These are phyloP conservation scores for Mesocricetus auratus DNA, from an alignment of 2,113 vertebrate species.

Conservation along the genomic window DNA sequence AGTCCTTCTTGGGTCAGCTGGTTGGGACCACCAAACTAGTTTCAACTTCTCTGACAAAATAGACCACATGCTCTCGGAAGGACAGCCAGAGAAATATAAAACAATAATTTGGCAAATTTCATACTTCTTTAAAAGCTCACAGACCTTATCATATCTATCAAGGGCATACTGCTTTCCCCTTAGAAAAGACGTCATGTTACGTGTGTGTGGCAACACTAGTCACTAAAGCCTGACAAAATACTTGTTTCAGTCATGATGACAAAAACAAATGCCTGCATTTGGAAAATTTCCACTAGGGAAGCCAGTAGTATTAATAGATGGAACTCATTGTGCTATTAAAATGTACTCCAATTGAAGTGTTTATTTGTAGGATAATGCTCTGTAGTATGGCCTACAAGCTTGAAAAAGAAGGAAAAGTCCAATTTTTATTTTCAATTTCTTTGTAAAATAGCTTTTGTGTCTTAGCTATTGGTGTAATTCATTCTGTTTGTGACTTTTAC, in stretches of 20 bases:
- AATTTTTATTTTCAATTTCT: conserved; percentile 23
- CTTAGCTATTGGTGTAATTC: neutral
- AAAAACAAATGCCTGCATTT: conserved; percentile 2
- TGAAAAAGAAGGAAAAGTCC: neutral
- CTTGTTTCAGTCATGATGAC: conserved; percentile 1
- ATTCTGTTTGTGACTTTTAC: neutral
- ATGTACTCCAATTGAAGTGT: neutral
- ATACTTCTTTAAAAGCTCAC: neutral
- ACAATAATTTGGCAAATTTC: neutral
- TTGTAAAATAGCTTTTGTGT: conserved; percentile 47
- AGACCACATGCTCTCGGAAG: neutral
- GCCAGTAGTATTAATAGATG: conserved; percentile 35
- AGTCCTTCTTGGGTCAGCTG: neutral
- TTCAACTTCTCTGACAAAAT: conserved; percentile 23
- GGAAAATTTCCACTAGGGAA: neutral
- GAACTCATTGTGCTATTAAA: neutral
- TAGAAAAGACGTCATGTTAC: neutral
- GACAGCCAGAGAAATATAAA: neutral
- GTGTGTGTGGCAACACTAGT: neutral
- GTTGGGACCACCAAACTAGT: neutral
- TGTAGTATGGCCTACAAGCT: neutral
- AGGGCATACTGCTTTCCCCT: neutral
- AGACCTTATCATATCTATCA: neutral
- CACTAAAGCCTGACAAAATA: neutral
- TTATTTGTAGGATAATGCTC: conserved; percentile 30